Evolutionary conservation across 1,140 invertebrate genomes (phyloP).

Genomic region (Copidosoma floridanum): DNA sequence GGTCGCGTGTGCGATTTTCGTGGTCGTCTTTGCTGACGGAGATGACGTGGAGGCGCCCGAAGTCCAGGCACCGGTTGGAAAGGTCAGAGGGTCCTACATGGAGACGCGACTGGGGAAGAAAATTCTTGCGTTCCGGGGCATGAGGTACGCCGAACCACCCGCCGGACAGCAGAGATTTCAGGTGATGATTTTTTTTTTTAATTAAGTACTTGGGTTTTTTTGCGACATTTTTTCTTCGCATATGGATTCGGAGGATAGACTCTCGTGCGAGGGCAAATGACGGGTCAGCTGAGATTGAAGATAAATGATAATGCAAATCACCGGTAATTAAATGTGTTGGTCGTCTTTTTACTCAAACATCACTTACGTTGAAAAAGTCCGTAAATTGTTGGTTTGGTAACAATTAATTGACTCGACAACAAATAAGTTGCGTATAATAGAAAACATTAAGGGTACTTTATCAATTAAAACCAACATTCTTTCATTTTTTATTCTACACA

Average conservation of each 20-base stretch:
- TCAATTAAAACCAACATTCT: no score
- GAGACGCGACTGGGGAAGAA: slow-evolving; percentile 49
- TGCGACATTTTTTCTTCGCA: background rate
- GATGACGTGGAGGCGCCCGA: background rate
- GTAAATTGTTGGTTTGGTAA: no score
- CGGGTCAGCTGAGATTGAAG: no score
- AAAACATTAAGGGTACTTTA: no score
- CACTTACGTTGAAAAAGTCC: no score
- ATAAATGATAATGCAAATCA: background rate
- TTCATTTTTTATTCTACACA: no score
- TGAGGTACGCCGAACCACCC: slow-evolving; percentile 65
- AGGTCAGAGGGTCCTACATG: slow-evolving; percentile 42
- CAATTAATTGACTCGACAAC: no score
- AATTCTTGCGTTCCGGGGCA: slow-evolving; percentile 63
- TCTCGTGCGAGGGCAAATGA: no score
- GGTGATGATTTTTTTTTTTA: slow-evolving; percentile 41
- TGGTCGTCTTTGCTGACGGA: background rate
- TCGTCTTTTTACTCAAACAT: no score
- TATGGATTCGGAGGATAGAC: background rate
- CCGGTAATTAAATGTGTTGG: no score
- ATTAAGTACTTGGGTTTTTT: background rate
- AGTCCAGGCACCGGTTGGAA: slow-evolving; percentile 37
- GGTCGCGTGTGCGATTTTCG: background rate
- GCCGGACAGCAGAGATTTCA: slow-evolving; percentile 60
- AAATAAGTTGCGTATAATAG: no score